Evolutionary conservation across 2,888 invertebrate species (phyloP).

Genomic region (Blastobasis adustella): DNA sequence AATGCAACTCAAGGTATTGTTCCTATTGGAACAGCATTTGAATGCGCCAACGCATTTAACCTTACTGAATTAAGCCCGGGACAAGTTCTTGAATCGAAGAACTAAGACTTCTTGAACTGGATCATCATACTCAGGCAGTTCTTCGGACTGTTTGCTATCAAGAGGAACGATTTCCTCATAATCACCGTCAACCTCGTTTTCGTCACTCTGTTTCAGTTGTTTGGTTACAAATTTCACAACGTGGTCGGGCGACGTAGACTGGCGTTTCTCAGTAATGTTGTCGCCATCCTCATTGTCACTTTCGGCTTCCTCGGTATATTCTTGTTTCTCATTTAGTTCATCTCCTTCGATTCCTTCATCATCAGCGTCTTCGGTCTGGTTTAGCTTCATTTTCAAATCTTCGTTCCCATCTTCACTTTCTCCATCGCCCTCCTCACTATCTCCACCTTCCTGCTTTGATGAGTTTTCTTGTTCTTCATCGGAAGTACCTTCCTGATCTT

Average conservation of each 20-base stretch:
- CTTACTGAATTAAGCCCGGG: too few species aligned
- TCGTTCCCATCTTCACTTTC: slow-evolving; percentile 10
- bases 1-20: slow-evolving; percentile 36
- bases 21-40: slow-evolving; percentile 36
- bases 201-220: not conserved
- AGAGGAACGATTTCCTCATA: slow-evolving; percentile 8
- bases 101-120: too few species aligned
- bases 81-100: too few species aligned
- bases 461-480: slow-evolving; percentile 7
- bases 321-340: too few species aligned
- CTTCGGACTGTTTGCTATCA: not conserved
- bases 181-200: slow-evolving; percentile 10
- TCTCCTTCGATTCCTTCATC: not conserved
- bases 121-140: too few species aligned
- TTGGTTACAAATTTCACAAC: not conserved
- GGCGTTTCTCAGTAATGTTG: not conserved
- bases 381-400: not conserved
- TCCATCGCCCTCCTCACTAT: slow-evolving; percentile 11
- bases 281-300: slow-evolving; percentile 4
- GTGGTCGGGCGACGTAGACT: slow-evolving; percentile 2
- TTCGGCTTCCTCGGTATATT: not conserved
- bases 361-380: not conserved
- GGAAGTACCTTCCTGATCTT: not conserved
- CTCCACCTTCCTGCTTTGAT: slow-evolving; percentile 1
- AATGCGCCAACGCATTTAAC: slow-evolving; percentile 21